A percentile compares a stretch with the other conserved stretches of the same genome.
Conservation (phyloP, 2,113 vertebrate genomes). For the Prietella phreatophila region DNA sequence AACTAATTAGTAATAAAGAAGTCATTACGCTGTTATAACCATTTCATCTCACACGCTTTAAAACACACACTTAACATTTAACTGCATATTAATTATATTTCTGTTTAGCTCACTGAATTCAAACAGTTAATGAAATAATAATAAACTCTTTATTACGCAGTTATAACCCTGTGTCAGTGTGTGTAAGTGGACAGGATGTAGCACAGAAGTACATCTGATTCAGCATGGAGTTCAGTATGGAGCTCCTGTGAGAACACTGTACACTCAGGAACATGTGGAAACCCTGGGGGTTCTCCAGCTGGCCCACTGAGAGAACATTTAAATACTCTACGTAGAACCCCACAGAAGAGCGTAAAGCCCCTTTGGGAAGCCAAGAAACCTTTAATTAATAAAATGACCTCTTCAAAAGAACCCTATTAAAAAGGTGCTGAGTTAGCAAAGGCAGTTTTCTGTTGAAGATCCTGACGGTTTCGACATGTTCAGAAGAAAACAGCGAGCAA, state of each 20-base stretch:
- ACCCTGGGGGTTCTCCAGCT: not conserved
- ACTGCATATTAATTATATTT: not conserved
- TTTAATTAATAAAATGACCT: not conserved
- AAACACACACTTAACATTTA: not conserved
- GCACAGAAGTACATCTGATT: not conserved
- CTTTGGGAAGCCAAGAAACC: not conserved
- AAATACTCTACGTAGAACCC: not conserved
- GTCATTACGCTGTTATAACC: not conserved
- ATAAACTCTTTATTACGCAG: too few relatives aligned
- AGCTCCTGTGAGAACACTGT: not conserved
- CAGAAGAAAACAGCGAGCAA: not conserved
- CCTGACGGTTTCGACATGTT: not conserved
- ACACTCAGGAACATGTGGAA: not conserved
- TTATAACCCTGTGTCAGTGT: not conserved
- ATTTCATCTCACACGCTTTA: not conserved
- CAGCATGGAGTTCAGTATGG: not conserved
- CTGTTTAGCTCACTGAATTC: not conserved
- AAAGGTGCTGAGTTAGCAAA: too few relatives aligned
- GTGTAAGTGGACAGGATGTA: too few relatives aligned
- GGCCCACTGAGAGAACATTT: not conserved
- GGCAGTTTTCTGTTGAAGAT: not conserved
- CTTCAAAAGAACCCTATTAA: not conserved
- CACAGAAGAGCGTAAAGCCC: not conserved
- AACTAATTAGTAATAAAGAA: not conserved
- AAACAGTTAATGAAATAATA: too few relatives aligned